A percentile compares a stretch with the other conserved stretches of the same genome.
phyloP scores from a whole-genome alignment of 2,888 invertebrate species.

The Cybosia mesomella region DNA sequence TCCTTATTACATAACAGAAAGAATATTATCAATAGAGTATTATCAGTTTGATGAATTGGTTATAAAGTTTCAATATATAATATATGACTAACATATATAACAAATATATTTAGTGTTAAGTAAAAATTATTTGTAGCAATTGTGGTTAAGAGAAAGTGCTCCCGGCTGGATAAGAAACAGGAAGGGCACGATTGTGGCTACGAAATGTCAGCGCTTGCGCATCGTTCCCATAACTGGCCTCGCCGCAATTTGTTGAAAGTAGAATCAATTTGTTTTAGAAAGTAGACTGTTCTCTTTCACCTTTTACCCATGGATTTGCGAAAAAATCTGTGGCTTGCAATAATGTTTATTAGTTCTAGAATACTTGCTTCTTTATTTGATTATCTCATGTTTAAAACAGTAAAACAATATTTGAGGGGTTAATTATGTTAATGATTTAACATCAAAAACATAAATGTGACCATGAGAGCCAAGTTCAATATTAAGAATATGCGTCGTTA shows the following conservation, averaged over 20 bases:
- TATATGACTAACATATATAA: neutral
- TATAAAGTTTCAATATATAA: neutral
- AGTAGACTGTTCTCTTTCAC: slow-evolving; percentile 71
- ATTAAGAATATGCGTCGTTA: no score
- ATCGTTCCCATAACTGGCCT: slow-evolving; percentile 59
- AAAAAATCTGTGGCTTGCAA: slow-evolving; percentile 21
- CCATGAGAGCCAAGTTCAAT: no score
- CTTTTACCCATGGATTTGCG: slow-evolving; percentile 64
- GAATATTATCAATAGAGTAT: neutral
- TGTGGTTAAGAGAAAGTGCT: slow-evolving; percentile 44
- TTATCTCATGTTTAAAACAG: neutral
- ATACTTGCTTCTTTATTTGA: neutral
- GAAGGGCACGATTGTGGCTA: slow-evolving; percentile 56
- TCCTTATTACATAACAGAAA: neutral
- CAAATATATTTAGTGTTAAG: slow-evolving; percentile 13
- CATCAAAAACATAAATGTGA: no score
- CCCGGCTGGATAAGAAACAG: slow-evolving; percentile 53
- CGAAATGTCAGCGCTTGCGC: slow-evolving; percentile 70
- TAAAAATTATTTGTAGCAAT: slow-evolving; percentile 32
- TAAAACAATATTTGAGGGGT: neutral
- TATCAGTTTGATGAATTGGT: neutral
- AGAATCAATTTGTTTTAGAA: slow-evolving; percentile 84
- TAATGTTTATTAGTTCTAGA: neutral
- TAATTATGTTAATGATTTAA: no score
- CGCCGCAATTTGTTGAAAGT: slow-evolving; percentile 81